Conservation (phyloP, 2,888 invertebrate genomes). For the Thereva nobilitata region DNA sequence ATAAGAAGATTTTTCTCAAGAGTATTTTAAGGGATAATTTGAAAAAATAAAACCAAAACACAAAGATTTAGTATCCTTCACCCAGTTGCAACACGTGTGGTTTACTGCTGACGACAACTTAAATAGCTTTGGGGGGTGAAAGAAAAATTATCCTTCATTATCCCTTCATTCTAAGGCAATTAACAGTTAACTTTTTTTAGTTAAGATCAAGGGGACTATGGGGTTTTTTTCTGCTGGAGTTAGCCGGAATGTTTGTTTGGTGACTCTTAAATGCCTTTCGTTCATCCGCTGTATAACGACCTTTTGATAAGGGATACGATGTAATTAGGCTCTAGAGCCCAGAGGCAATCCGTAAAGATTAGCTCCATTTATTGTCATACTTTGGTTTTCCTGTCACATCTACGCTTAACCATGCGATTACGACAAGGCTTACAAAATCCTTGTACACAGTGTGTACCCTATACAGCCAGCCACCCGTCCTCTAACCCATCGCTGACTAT, state of each 20-base stretch:
- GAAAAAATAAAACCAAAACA: too few relatives aligned
- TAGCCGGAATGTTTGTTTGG: slow-evolving; percentile 16
- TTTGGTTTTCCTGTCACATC: slow-evolving; percentile 33
- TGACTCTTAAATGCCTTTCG: slow-evolving; percentile 24
- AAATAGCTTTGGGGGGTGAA: too few relatives aligned
- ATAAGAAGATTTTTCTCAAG: too few relatives aligned
- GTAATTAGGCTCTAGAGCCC: slow-evolving; percentile 21
- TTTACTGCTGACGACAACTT: too few relatives aligned
- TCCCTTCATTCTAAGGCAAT: slow-evolving; percentile 32
- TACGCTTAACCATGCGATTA: slow-evolving; percentile 25
- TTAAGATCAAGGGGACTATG: not conserved
- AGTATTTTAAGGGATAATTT: too few relatives aligned
- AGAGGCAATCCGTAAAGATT: slow-evolving; percentile 32
- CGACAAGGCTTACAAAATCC: not conserved
- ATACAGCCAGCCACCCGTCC: too few relatives aligned
- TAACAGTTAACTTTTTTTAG: slow-evolving; percentile 28
- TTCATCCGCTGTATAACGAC: slow-evolving; percentile 24
- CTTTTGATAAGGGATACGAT: slow-evolving; percentile 21
- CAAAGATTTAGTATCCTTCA: too few relatives aligned
- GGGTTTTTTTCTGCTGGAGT: not conserved
- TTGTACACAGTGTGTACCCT: too few relatives aligned
- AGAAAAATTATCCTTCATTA: slow-evolving; percentile 33
- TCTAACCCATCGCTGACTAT: too few relatives aligned
- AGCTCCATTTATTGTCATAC: slow-evolving; percentile 34
- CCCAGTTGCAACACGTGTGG: too few relatives aligned